Evolutionary conservation across 2,113 vertebrate species (phyloP).

Genomic region (Phoxinus phoxinus): DNA sequence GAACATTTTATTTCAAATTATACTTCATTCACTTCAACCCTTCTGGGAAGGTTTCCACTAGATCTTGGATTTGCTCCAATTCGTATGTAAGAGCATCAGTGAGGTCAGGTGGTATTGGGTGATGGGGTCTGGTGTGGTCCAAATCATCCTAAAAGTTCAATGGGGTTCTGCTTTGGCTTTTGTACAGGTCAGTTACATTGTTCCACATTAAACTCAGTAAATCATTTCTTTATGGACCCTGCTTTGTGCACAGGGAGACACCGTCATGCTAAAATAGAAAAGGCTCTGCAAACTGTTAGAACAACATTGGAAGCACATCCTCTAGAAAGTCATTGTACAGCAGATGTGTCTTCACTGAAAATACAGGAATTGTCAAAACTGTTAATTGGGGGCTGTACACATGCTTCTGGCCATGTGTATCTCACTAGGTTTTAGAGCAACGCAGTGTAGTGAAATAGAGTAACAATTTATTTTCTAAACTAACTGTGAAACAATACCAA

Average conservation of each 20-base stretch:
- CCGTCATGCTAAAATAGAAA: neutral
- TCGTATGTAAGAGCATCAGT: neutral
- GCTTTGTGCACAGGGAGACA: neutral
- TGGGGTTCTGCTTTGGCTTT: neutral
- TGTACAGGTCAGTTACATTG: neutral
- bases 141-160: neutral
- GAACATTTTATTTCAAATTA: neutral
- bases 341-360: neutral
- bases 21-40: neutral
- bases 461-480: neutral
- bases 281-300: neutral
- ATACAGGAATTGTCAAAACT: neutral
- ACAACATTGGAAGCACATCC: neutral
- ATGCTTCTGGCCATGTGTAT: too few species aligned
- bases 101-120: neutral
- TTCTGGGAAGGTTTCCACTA: neutral
- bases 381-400: neutral
- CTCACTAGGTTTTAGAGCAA: neutral
- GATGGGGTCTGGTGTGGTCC: neutral
- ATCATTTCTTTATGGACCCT: neutral
- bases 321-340: neutral
- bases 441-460: neutral
- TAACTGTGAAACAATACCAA: neutral
- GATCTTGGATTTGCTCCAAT: constrained; percentile 3
- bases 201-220: neutral